Base-by-base conservation (phyloP, 2,113 vertebrate species). In the Cephalophus harveyi region DNA sequence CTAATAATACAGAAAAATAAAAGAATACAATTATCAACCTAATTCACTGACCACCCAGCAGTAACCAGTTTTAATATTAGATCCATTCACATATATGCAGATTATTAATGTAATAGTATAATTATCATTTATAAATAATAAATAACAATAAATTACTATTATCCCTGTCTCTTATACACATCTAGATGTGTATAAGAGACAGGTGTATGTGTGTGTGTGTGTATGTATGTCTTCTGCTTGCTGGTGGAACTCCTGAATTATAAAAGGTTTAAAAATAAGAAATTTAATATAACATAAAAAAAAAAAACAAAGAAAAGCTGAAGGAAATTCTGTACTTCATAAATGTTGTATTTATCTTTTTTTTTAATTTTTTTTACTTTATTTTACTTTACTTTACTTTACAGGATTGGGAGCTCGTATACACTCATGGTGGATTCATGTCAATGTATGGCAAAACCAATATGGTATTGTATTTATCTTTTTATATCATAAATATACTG, bases 31-130 rank as follows among this genome's bases (percentile, higher is more conserved):
- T 1, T 6, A 27, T 85, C 62, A 79, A 9, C 9, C 17, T 48
- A 81, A 81, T 97, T 88, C 48, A 88, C 2, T 60, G 23, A 54
- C 11, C 16, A 59, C 12, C 2, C 8, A 87, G 12, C 25, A 93
- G 64, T 87, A 54, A 62, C 9, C 6, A 82, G 83, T 82, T 92
- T 91, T 76, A 67, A 92, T 89, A 78, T 43, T 64, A 89, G 17
- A 2, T 60, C 3, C 43, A 1, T 3, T 54, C 2, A 59, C 1
- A 43, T 43, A 23, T 52, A 17, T 57, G 71, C 2, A 50, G 8
- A 79, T 79, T 27, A 36, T 74, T 74, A 43, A 74, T 74, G 21
- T 43, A 43, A 43, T 14, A 46, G 64, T 87, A 67, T 50, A 43
- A 57, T 36, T 10, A 28, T 25, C 62, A 87, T 64, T 87, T 50